phyloP scores from a whole-genome alignment of 2,113 vertebrate species.

The Phodopus roborovskii region DNA sequence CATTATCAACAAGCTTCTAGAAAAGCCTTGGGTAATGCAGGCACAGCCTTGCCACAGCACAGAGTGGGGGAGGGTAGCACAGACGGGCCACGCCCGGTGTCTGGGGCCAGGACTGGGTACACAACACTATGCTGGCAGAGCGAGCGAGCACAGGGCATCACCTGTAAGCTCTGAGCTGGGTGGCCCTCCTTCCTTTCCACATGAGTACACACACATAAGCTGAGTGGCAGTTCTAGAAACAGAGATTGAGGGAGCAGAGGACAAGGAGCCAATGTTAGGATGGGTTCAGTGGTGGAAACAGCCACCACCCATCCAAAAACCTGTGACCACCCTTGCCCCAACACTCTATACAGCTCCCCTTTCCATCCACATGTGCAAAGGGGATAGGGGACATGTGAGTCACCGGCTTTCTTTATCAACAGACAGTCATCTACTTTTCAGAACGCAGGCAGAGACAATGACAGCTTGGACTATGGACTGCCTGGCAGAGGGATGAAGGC shows the following conservation, averaged over 20 bases:
- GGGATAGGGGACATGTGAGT: neutral
- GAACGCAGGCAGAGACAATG: slow-evolving; percentile 29
- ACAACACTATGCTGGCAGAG: neutral
- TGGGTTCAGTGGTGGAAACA: slow-evolving; percentile 4
- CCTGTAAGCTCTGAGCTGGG: neutral
- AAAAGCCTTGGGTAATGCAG: neutral
- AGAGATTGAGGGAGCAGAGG: neutral
- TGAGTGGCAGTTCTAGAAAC: neutral
- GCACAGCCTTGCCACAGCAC: neutral
- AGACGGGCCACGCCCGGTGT: rapidly evolving
- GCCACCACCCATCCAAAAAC: neutral
- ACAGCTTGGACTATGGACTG: neutral
- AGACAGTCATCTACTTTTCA: slow-evolving; percentile 54
- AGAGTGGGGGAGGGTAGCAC: neutral
- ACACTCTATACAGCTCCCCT: neutral
- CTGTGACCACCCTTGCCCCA: neutral
- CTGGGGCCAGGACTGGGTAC: neutral
- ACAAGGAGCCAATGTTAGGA: neutral
- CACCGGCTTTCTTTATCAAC: neutral
- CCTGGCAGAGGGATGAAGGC: slow-evolving; percentile 4
- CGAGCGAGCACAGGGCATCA: neutral
- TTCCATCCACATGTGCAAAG: neutral
- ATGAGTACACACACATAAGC: neutral
- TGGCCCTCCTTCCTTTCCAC: neutral
- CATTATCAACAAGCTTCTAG: neutral